Percentiles rank a stretch among this genome's conserved stretches.
Conservation (phyloP, 2,113 vertebrate genomes). For the Lethenteron reissneri region DNA sequence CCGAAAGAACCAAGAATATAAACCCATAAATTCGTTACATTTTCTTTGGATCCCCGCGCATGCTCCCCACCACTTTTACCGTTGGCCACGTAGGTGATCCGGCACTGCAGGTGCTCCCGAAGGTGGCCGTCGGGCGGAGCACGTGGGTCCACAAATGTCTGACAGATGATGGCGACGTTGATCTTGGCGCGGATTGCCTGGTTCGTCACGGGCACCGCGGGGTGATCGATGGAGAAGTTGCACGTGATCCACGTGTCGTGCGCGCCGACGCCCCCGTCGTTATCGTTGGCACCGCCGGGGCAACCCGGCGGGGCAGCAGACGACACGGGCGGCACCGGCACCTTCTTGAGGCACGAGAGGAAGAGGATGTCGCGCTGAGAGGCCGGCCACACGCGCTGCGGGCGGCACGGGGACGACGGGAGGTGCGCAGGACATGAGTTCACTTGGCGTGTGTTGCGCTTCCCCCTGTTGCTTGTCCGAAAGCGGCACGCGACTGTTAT, state of each 20-base stretch:
- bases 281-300: too few species aligned
- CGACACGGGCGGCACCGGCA: not conserved
- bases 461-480: too few species aligned
- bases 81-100: not conserved
- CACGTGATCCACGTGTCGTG: not conserved
- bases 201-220: not conserved
- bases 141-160: not conserved
- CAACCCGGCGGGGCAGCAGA: too few species aligned
- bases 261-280: too few species aligned
- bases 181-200: not conserved
- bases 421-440: too few species aligned
- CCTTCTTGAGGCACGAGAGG: conserved; percentile 3
- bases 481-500: too few species aligned
- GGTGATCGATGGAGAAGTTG: conserved; percentile 5
- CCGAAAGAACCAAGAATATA: too few species aligned
- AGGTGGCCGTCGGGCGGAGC: not conserved
- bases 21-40: too few species aligned
- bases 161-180: conserved; percentile 1
- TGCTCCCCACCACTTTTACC: not conserved
- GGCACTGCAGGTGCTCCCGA: conserved; percentile 1
- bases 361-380: conserved; percentile 3
- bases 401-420: not conserved
- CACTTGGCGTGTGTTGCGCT: too few species aligned
- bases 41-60: too few species aligned
- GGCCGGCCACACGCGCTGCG: conserved; percentile 2